phyloP scores from a whole-genome alignment of 2,113 vertebrate species.

The Jacana jacana region DNA sequence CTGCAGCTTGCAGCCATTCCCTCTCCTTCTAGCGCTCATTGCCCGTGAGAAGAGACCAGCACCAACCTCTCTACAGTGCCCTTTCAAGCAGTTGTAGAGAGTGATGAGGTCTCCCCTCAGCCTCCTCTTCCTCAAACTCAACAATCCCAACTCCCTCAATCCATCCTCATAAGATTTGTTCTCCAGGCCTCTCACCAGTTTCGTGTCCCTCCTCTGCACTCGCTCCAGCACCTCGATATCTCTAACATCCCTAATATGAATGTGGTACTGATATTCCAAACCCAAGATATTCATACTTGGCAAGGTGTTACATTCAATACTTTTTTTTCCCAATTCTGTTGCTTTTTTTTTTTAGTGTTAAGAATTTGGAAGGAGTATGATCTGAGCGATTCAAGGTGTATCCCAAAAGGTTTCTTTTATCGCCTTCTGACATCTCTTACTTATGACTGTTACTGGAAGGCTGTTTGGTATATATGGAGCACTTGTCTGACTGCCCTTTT shows the following conservation, averaged over 20 bases:
- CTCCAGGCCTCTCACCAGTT: too few species aligned
- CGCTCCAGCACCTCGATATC: too few species aligned
- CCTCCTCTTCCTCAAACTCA: too few species aligned
- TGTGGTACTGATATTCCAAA: background rate
- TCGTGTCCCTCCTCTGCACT: too few species aligned
- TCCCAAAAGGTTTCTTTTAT: background rate
- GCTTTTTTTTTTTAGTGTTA: background rate
- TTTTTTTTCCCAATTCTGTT: background rate
- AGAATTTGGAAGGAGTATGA: background rate
- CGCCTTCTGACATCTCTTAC: background rate
- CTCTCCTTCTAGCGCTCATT: too few species aligned
- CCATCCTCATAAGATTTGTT: too few species aligned
- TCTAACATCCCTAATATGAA: background rate
- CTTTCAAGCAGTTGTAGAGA: too few species aligned
- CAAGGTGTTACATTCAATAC: background rate
- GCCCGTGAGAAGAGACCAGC: too few species aligned
- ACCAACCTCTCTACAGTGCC: too few species aligned
- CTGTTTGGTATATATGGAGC: background rate
- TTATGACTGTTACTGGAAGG: background rate
- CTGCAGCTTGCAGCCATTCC: too few species aligned
- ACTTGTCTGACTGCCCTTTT: background rate
- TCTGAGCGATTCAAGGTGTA: background rate
- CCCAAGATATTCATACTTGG: background rate
- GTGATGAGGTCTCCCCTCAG: too few species aligned
- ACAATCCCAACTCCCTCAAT: too few species aligned